These are phyloP conservation scores for Rhagologus leucostigma DNA, from an alignment of 2,113 vertebrate species.

Conservation along the genomic window DNA sequence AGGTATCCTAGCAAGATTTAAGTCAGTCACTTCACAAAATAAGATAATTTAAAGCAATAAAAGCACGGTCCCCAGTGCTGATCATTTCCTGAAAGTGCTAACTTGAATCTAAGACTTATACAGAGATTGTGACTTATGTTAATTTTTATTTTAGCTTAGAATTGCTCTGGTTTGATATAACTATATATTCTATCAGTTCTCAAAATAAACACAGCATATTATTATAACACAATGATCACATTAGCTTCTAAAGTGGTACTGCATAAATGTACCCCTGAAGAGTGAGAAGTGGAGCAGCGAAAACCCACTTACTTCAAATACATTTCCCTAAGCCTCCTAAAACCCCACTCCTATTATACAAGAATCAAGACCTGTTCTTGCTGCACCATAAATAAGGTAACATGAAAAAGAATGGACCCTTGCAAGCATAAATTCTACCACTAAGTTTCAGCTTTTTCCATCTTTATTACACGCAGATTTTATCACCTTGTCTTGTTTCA, in stretches of 20 bases:
- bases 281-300: neutral
- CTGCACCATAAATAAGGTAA: neutral
- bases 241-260: constrained; percentile 45
- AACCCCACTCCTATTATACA: neutral
- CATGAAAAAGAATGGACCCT: neutral
- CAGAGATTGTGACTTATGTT: neutral
- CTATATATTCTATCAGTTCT: neutral
- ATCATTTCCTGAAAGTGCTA: neutral
- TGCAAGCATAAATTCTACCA: neutral
- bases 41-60: neutral
- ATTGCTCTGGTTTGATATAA: neutral
- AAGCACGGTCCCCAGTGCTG: neutral
- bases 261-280: neutral
- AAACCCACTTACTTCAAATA: neutral
- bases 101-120: neutral
- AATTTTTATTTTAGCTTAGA: neutral
- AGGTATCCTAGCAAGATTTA: constrained; percentile 49
- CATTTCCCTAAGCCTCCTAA: neutral
- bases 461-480: neutral
- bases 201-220: constrained; percentile 26
- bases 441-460: neutral
- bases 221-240: constrained; percentile 26
- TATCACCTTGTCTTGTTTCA: neutral
- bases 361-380: neutral
- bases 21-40: constrained; percentile 18